These are phyloP conservation scores for Poecilia latipinna DNA, from an alignment of 2,113 vertebrate species.

Conservation along the genomic window DNA sequence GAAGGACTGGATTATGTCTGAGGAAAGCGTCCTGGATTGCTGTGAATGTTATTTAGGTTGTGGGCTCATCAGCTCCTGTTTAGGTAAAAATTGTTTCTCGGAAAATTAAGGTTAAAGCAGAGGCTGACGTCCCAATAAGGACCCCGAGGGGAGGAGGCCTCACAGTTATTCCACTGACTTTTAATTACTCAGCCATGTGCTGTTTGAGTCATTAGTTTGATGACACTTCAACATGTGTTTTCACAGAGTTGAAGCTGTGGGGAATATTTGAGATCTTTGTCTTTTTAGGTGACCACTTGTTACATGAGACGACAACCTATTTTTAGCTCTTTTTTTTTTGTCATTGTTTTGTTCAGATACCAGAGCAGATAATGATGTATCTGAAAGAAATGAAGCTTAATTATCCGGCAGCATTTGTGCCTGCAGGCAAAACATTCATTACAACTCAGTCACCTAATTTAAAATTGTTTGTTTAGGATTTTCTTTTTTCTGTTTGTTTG, in stretches of 20 bases:
- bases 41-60: conserved; percentile 22
- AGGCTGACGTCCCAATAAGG: conserved; percentile 24
- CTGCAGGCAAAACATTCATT: conserved; percentile 7
- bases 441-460: conserved; percentile 21
- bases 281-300: conserved; percentile 41
- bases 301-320: conserved; percentile 12
- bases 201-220: conserved; percentile 41
- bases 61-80: neutral
- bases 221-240: conserved; percentile 44
- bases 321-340: neutral
- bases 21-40: conserved; percentile 14
- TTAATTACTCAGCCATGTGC: conserved; percentile 50
- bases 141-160: conserved; percentile 13
- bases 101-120: conserved; percentile 1
- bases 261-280: conserved; percentile 15
- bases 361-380: conserved; percentile 18
- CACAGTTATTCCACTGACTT: conserved; percentile 43
- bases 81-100: neutral
- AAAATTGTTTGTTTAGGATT: conserved; percentile 14
- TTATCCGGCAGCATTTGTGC: conserved; percentile 10
- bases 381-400: conserved; percentile 25
- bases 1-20: conserved; percentile 25
- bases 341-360: conserved; percentile 22
- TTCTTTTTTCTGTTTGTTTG: neutral
- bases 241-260: conserved; percentile 31